Evolutionary conservation across 2,797 vertebrate species (phyloP), one percentile per base, ranked within the genome.

Genomic region (Phataginus tricuspis): DNA sequence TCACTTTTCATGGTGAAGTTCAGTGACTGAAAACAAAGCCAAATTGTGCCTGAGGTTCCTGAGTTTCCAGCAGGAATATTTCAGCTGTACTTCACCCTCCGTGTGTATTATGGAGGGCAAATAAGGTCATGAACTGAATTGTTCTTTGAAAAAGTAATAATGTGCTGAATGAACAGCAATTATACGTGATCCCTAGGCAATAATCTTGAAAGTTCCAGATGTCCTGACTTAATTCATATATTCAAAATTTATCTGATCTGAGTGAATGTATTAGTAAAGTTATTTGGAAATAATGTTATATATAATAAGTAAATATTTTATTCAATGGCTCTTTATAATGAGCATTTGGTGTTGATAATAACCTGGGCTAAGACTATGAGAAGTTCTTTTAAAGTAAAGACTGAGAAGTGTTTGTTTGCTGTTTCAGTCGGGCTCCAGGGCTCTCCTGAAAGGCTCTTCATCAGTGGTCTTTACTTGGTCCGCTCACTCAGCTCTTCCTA

Each of bases 71-170:
- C 63, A 37, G 92, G 45, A 91, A 39, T 53, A 63, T 90, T 90
- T 94, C 63, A 89, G 10, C 34, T 92, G 31, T 53, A 74, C 4
- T 87, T 94, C 66, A 83, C 12, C 78, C 37, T 53, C 59, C 90
- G 49, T 61, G 93, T 96, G 89, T 85, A 94, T 92, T 90, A 91
- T 59, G 39, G 31, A 84, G 13, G 92, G 3, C 59, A 96, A 71
- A 79, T 87, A 94, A 90, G 71, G 87, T 77, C 37, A n/a, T 55
- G 42, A 86, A 51, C 72, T 69, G 88, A 96, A 74, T 57, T 90
- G 23, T 88, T 71, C 49, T 92, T 88, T 92, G 66, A 96, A 83
- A 84, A 90, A 66, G 51, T 86, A 80, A 80, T 88, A 71, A 90
- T 95, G 55, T 88, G 31, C 49, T 87, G 29, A 85, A 90, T 75